These are phyloP conservation scores for Dolichotis patagonum DNA, from an alignment of 2,113 vertebrate genomes.

Conservation along the genomic window DNA sequence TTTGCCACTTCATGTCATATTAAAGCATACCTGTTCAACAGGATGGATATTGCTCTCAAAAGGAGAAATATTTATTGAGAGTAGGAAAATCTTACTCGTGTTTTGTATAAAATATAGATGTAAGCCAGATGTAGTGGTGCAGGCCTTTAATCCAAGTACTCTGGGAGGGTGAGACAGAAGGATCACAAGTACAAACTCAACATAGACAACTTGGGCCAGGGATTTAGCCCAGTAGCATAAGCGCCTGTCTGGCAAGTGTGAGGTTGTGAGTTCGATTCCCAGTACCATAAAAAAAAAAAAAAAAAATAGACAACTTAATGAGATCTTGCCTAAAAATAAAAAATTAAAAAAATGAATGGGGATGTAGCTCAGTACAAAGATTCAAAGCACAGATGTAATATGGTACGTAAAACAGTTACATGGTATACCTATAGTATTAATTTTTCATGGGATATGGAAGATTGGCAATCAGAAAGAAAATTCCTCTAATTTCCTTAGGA, in stretches of 20 bases:
- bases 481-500: not conserved
- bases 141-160: not conserved
- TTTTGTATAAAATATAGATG: not conserved
- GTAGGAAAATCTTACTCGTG: not conserved
- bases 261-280: no score
- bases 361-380: not conserved
- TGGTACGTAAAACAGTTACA: not conserved
- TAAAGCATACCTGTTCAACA: fast-evolving
- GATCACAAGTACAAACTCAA: not conserved
- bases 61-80: not conserved
- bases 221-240: no score
- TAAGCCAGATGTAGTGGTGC: not conserved
- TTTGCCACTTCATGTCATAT: not conserved
- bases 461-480: not conserved
- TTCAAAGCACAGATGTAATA: not conserved
- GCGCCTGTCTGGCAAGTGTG: no score
- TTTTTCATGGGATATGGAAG: no score
- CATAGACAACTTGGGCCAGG: not conserved
- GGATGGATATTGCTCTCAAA: not conserved
- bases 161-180: not conserved
- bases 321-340: not conserved
- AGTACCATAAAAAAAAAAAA: no score
- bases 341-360: not conserved
- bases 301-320: not conserved
- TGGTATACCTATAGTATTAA: fast-evolving